These are phyloP conservation scores for Scelioninae gen. 2 DNA, from an alignment of 2,888 invertebrate species.

Conservation along the genomic window DNA sequence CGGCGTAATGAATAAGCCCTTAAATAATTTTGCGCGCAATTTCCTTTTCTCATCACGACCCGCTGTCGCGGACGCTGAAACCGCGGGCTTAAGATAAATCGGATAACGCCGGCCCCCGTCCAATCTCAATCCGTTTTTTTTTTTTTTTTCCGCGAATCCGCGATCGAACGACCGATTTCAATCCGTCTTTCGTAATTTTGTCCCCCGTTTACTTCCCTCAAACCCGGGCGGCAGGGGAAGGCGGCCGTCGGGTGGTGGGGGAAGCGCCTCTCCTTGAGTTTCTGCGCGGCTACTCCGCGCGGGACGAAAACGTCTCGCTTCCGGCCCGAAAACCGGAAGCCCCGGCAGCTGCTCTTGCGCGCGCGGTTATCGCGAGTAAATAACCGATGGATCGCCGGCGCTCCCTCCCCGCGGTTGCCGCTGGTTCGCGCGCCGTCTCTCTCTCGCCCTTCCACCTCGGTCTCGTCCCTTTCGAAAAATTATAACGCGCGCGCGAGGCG, in stretches of 20 bases:
- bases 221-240: no score
- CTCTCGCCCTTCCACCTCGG: background rate
- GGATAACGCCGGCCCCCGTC: slow-evolving; percentile 28
- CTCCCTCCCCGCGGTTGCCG: slow-evolving; percentile 2
- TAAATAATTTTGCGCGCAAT: slow-evolving; percentile 57
- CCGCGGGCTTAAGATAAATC: slow-evolving; percentile 33
- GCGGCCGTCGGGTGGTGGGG: no score
- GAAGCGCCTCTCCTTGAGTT: slow-evolving; percentile 31
- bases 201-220: no score
- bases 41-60: slow-evolving; percentile 57
- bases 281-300: slow-evolving; percentile 30
- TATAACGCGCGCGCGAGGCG: slow-evolving; percentile 38
- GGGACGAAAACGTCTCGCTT: slow-evolving; percentile 59
- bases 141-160: no score
- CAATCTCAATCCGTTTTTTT: slow-evolving; percentile 12
- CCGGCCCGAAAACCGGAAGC: slow-evolving; percentile 59
- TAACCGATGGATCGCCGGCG: slow-evolving; percentile 54
- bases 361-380: slow-evolving; percentile 57
- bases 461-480: slow-evolving; percentile 33
- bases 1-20: slow-evolving; percentile 53
- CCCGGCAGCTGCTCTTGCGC: slow-evolving; percentile 54
- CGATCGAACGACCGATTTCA: no score
- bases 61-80: slow-evolving; percentile 52
- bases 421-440: background rate
- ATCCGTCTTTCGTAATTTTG: slow-evolving; percentile 1